phyloP scores from a whole-genome alignment of 2,113 vertebrate species.

The Limanda limanda region DNA sequence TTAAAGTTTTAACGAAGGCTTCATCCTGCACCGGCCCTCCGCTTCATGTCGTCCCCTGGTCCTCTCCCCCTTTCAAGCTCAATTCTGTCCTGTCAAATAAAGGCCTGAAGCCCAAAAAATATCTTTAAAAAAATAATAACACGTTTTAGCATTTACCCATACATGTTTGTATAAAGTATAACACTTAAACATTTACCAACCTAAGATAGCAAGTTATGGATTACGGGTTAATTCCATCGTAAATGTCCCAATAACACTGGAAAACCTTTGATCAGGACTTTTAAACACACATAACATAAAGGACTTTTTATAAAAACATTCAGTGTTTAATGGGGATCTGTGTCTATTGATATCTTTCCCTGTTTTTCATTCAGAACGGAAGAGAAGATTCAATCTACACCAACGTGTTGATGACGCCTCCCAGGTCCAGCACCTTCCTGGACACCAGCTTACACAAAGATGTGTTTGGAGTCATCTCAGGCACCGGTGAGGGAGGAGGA shows the following conservation, averaged over 20 bases:
- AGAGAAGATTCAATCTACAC: slow-evolving; percentile 87
- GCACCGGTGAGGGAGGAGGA: slow-evolving; percentile 85
- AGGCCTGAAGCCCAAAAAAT: not conserved
- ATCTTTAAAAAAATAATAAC: not conserved
- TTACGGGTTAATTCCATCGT: not conserved
- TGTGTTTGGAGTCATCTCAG: slow-evolving; percentile 96
- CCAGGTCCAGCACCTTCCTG: slow-evolving; percentile 87
- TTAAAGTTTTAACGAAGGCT: too few relatives aligned
- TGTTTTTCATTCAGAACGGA: slow-evolving; percentile 79
- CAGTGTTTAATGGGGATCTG: not conserved
- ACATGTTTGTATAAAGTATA: too few relatives aligned
- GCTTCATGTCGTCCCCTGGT: too few relatives aligned
- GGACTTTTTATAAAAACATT: not conserved
- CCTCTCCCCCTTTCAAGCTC: too few relatives aligned
- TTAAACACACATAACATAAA: not conserved
- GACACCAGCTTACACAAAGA: slow-evolving; percentile 96
- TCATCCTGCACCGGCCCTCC: too few relatives aligned
- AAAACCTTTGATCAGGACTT: not conserved
- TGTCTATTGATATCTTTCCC: not conserved
- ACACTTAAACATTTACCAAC: too few relatives aligned
- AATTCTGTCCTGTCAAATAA: too few relatives aligned
- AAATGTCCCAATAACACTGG: not conserved
- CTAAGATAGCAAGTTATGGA: too few relatives aligned
- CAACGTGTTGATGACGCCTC: slow-evolving; percentile 89
- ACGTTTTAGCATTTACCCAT: too few relatives aligned